Evolutionary conservation across 2,113 vertebrate genomes (phyloP).

Genomic region (Tragelaphus buxtoni): DNA sequence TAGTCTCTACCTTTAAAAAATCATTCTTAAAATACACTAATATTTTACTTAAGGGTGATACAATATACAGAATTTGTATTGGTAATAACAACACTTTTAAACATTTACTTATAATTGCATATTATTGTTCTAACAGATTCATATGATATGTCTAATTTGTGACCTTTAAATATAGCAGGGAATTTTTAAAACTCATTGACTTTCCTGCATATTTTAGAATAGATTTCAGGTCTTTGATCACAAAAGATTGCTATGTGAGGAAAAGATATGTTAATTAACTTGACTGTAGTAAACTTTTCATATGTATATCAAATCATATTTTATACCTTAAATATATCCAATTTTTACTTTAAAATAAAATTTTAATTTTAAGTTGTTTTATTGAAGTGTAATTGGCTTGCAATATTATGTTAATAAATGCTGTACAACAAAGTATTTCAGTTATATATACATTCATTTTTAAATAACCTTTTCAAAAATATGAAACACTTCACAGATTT

Average conservation of each 20-base stretch:
- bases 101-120: neutral
- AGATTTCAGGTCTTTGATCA: neutral
- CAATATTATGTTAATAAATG: neutral
- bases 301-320: neutral
- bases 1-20: neutral
- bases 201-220: neutral
- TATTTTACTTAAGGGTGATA: neutral
- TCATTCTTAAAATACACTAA: neutral
- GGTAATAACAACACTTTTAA: neutral
- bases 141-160: neutral
- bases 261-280: neutral
- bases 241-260: neutral
- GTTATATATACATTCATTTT: neutral
- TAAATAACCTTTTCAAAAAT: neutral
- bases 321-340: neutral
- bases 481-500: neutral
- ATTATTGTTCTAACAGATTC: neutral
- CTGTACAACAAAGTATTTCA: neutral
- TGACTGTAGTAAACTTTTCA: neutral
- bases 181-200: neutral
- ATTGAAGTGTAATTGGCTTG: neutral
- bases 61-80: neutral
- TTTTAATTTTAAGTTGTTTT: neutral
- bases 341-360: too few relatives aligned
- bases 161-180: neutral